These are phyloP conservation scores for Salvelinus alpinus DNA, from an alignment of 2,113 vertebrate species.

Conservation along the genomic window DNA sequence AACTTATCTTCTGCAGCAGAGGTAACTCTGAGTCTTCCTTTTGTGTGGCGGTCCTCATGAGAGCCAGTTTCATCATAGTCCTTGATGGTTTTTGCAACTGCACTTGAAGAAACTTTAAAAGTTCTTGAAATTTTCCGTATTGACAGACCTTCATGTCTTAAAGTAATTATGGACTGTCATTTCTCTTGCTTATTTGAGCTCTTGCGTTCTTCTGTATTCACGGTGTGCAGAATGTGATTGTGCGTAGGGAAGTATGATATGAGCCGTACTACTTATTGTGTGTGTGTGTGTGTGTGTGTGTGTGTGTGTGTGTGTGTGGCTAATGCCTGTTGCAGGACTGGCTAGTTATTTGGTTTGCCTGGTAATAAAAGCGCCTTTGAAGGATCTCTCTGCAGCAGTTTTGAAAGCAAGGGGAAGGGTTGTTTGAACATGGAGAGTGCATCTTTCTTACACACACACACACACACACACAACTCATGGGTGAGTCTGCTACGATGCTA, in stretches of 20 bases:
- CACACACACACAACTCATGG: neutral
- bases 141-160: no score
- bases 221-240: neutral
- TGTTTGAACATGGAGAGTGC: neutral
- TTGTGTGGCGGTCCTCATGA: no score
- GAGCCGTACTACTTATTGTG: neutral
- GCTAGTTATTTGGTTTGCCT: neutral
- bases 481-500: no score
- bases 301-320: no score
- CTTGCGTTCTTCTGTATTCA: neutral
- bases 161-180: no score
- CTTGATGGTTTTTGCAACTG: no score
- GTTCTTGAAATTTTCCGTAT: no score
- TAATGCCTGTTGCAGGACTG: neutral
- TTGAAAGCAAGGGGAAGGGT: neutral
- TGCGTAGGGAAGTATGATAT: neutral
- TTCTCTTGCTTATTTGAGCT: no score
- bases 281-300: neutral
- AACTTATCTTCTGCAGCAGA: no score
- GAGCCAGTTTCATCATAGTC: no score
- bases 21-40: no score
- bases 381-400: constrained; percentile 7
- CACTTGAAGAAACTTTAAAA: no score
- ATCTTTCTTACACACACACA: neutral
- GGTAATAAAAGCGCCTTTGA: constrained; percentile 24